Percentiles rank a stretch among this genome's conserved stretches.
Conservation (phyloP, 1,140 invertebrate genomes). For the Anagrus nilaparvatae region DNA sequence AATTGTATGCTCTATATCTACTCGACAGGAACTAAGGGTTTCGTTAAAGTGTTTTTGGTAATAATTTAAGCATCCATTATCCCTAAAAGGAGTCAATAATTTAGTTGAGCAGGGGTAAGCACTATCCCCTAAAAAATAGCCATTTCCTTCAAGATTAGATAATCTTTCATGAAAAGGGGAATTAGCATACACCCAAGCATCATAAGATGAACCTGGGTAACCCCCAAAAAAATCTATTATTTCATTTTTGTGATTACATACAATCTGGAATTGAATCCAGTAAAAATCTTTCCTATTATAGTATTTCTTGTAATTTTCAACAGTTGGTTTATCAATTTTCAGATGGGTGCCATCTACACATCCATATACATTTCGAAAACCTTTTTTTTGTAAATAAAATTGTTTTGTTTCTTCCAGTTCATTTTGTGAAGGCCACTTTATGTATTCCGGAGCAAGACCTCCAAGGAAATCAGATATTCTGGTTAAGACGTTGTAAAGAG, state of each 20-base stretch:
- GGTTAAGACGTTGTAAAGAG: slow-evolving; percentile 20
- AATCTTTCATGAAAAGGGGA: slow-evolving; percentile 7
- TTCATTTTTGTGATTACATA: slow-evolving; percentile 16
- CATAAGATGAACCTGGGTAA: slow-evolving; percentile 21
- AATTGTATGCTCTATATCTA: slow-evolving; percentile 16
- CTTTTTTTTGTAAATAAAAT: slow-evolving; percentile 18
- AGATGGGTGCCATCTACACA: slow-evolving; percentile 24
- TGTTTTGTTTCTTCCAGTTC: slow-evolving; percentile 19
- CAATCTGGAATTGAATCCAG: slow-evolving; percentile 23
- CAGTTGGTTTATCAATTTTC: slow-evolving; percentile 19
- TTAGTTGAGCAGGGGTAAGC: slow-evolving; percentile 16
- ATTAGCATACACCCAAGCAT: slow-evolving; percentile 18
- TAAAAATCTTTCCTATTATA: slow-evolving; percentile 21
- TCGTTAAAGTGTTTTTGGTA: slow-evolving; percentile 16
- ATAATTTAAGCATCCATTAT: slow-evolving; percentile 18
- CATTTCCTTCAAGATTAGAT: slow-evolving; percentile 1
- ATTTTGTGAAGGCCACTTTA: slow-evolving; percentile 20
- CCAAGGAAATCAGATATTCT: slow-evolving; percentile 21
- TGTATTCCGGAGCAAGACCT: slow-evolving; percentile 18
- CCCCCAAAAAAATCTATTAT: slow-evolving; percentile 20
- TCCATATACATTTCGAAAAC: slow-evolving; percentile 23
- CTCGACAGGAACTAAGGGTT: slow-evolving; percentile 11
- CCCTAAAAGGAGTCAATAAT: slow-evolving; percentile 19
- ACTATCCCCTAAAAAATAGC: slow-evolving; percentile 19
- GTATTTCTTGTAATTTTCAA: slow-evolving; percentile 20